Evolutionary conservation across 1,140 invertebrate species (phyloP).

Genomic region (Drosophila mojavensis): DNA sequence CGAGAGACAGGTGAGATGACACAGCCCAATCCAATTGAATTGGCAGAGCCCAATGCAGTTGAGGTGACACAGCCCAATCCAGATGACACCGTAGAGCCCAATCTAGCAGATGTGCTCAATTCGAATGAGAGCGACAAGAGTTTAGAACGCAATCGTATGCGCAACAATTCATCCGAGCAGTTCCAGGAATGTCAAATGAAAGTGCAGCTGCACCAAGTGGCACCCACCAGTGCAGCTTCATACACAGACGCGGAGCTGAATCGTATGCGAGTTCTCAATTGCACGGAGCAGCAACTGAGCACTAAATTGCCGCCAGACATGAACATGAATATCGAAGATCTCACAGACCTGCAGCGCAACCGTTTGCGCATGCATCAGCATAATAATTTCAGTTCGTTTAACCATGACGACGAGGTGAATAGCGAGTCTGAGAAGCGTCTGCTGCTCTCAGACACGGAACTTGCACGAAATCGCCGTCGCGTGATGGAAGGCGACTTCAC

Average conservation of each 20-base stretch:
- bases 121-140: constrained; percentile 35
- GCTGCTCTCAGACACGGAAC: constrained; percentile 33
- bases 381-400: constrained; percentile 50
- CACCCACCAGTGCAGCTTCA: neutral
- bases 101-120: constrained; percentile 16
- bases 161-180: constrained; percentile 54
- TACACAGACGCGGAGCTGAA: constrained; percentile 81
- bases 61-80: constrained; percentile 9
- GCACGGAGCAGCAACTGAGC: constrained; percentile 6
- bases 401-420: constrained; percentile 43
- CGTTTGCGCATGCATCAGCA: constrained; percentile 69
- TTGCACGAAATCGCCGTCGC: constrained; percentile 42
- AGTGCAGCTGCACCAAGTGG: constrained; percentile 30
- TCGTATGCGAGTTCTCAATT: constrained; percentile 75
- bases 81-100: neutral
- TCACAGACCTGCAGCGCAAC: constrained; percentile 73
- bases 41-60: no score
- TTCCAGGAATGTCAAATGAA: constrained; percentile 46
- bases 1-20: neutral
- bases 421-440: constrained; percentile 5
- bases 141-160: constrained; percentile 47
- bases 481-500: constrained; percentile 63
- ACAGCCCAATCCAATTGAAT: neutral
- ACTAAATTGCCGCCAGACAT: constrained; percentile 45
- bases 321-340: constrained; percentile 66